Conservation (phyloP, 2,113 vertebrate species). For the Seriola quinqueradiata region DNA sequence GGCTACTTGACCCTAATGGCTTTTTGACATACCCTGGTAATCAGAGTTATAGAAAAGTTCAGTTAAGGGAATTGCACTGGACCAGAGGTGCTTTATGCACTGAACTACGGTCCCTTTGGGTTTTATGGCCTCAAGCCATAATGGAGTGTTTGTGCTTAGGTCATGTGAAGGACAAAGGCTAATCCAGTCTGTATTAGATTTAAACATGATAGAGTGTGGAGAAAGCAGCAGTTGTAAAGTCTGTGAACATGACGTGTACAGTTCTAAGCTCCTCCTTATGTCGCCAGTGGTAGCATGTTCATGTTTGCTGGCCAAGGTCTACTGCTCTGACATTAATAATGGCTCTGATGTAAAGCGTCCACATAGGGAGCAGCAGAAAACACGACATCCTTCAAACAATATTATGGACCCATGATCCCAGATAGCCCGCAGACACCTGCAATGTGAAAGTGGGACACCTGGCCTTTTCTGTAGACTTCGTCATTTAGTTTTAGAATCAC, state of each 20-base stretch:
- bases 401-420: conserved; percentile 47
- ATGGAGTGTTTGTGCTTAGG: conserved; percentile 68
- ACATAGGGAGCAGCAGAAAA: conserved; percentile 30
- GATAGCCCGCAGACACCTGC: conserved; percentile 5
- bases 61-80: conserved; percentile 61
- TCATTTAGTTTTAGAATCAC: not conserved
- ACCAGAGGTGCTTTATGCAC: conserved; percentile 64
- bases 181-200: conserved; percentile 63
- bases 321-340: conserved; percentile 55
- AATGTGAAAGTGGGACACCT: conserved; percentile 20
- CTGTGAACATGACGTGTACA: conserved; percentile 36
- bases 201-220: conserved; percentile 52
- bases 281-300: conserved; percentile 21
- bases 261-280: conserved; percentile 44
- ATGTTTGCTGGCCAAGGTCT: conserved; percentile 40
- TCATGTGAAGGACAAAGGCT: conserved; percentile 75
- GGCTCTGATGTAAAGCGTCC: conserved; percentile 43
- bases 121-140: conserved; percentile 63
- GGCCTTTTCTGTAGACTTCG: not conserved
- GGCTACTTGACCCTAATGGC: conserved; percentile 53
- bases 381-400: conserved; percentile 49
- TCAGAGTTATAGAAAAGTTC: conserved; percentile 65
- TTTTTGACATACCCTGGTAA: conserved; percentile 55
- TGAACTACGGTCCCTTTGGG: conserved; percentile 48
- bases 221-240: conserved; percentile 45